phyloP scores from a whole-genome alignment of 2,888 invertebrate genomes.

The Noctuana brunneofusca region DNA sequence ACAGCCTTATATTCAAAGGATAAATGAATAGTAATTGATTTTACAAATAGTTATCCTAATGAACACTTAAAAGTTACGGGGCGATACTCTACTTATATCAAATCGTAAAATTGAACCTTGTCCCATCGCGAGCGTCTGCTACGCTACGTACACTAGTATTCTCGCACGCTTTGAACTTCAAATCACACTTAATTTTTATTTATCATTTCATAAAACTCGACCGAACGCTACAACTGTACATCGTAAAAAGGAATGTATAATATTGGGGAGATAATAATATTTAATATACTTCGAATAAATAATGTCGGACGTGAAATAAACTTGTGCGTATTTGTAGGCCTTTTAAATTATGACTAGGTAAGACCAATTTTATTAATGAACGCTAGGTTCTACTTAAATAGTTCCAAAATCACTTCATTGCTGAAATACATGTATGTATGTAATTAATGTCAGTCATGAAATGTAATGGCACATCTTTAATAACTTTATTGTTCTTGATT shows the following conservation, averaged over 20 bases:
- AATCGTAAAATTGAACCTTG: constrained; percentile 73
- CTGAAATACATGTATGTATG: constrained; percentile 5
- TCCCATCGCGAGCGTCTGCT: constrained; percentile 55
- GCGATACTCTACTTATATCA: constrained; percentile 61
- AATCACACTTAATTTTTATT: constrained; percentile 67
- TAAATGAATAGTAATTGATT: constrained; percentile 67
- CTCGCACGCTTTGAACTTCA: constrained; percentile 71
- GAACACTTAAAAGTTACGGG: constrained; percentile 78
- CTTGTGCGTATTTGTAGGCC: constrained; percentile 77
- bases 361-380: constrained; percentile 45
- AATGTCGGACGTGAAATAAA: constrained; percentile 44
- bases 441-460: constrained; percentile 9
- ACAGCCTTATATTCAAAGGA: constrained; percentile 71
- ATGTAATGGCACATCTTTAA: constrained; percentile 20
- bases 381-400: constrained; percentile 34
- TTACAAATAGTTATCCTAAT: constrained; percentile 76
- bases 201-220: constrained; percentile 49
- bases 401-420: constrained; percentile 21
- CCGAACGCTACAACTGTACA: constrained; percentile 53
- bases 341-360: constrained; percentile 77
- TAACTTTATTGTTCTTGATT: constrained; percentile 9
- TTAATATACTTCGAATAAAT: constrained; percentile 37
- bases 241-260: constrained; percentile 69
- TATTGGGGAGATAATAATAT: constrained; percentile 61
- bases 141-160: constrained; percentile 60